Conservation (phyloP, 2,797 vertebrate species). For the Gymnoscopelus braueri region DNA sequence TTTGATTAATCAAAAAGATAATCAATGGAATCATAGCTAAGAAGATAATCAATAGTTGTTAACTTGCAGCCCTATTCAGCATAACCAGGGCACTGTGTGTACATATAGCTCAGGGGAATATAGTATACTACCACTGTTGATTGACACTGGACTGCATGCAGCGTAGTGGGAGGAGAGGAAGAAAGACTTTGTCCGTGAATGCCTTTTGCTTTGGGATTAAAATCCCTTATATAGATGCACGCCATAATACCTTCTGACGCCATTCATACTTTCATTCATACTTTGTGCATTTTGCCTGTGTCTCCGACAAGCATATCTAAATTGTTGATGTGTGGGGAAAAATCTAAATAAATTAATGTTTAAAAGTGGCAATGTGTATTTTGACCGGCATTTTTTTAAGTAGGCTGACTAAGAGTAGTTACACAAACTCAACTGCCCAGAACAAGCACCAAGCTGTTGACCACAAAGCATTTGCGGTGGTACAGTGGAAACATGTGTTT, state of each 20-base stretch:
- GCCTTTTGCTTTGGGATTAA: constrained; percentile 36
- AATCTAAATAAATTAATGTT: too few species aligned
- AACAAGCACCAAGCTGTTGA: too few species aligned
- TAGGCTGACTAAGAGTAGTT: too few species aligned
- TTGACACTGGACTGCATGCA: constrained; percentile 26
- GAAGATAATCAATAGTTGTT: background rate
- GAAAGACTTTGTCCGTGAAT: constrained; percentile 22
- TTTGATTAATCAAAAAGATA: background rate
- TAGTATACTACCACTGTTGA: constrained; percentile 24
- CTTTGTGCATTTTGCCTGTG: background rate
- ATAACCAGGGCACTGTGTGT: constrained; percentile 43
- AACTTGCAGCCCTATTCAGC: background rate
- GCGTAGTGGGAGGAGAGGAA: constrained; percentile 46
- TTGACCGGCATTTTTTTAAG: too few species aligned
- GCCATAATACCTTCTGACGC: constrained; percentile 14
- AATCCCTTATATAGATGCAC: constrained; percentile 13
- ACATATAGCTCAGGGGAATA: constrained; percentile 41
- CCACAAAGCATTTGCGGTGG: too few species aligned
- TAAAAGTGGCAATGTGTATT: too few species aligned
- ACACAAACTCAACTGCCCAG: too few species aligned
- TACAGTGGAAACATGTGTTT: too few species aligned
- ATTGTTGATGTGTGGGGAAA: background rate
- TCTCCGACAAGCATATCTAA: background rate
- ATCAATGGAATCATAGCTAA: background rate
- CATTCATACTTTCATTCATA: background rate